phyloP scores from a whole-genome alignment of 2,113 vertebrate genomes.

The Cricetomys ansorgei region DNA sequence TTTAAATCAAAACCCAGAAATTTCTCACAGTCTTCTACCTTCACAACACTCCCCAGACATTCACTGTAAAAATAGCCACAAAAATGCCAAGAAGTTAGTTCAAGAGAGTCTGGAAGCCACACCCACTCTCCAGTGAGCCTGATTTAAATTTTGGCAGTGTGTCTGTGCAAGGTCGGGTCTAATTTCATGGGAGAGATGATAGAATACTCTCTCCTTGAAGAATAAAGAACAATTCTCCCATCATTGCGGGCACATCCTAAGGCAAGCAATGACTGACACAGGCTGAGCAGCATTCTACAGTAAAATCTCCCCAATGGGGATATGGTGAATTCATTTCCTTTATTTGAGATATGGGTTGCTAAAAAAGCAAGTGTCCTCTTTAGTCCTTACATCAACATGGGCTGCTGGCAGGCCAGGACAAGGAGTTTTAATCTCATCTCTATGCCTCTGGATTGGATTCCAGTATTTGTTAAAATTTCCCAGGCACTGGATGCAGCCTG shows the following conservation, averaged over 20 bases:
- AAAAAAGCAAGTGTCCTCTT: not conserved
- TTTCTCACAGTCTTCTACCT: not conserved
- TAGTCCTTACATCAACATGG: not conserved
- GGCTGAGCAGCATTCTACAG: not conserved
- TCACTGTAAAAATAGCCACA: not conserved
- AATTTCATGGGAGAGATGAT: not conserved
- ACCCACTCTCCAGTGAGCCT: not conserved
- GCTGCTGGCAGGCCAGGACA: not conserved
- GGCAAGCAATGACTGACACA: not conserved
- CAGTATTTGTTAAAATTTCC: slow-evolving; percentile 36
- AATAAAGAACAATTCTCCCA: slow-evolving; percentile 24
- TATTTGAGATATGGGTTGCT: not conserved
- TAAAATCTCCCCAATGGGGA: not conserved
- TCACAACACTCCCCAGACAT: not conserved
- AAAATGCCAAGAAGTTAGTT: not conserved
- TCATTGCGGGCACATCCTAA: not conserved
- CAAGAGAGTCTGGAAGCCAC: not conserved
- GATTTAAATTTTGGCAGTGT: not conserved
- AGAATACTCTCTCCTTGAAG: not conserved
- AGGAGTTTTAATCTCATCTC: not conserved
- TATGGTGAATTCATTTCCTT: not conserved
- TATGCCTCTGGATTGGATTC: slow-evolving; percentile 19
- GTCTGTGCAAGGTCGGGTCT: not conserved
- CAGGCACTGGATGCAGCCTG: not conserved
- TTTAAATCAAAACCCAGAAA: not conserved